Conservation (phyloP, 2,113 vertebrate species). For the Nesoenas mayeri region DNA sequence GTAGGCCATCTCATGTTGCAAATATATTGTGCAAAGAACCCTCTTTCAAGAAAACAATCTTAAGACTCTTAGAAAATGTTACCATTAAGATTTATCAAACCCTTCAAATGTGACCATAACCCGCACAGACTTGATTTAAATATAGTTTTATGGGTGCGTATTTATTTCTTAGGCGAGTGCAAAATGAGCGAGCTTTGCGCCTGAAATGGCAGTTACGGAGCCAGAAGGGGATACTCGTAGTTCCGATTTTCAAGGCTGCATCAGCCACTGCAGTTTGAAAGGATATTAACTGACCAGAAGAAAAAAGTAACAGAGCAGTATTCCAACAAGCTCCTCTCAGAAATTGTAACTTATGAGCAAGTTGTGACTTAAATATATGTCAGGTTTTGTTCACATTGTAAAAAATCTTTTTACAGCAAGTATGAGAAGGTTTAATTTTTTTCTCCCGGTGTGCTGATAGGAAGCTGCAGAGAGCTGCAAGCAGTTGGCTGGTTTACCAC, state of each 20-base stretch:
- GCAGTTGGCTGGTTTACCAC: neutral
- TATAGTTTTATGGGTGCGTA: neutral
- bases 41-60: neutral
- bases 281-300: neutral
- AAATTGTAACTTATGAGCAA: neutral
- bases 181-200: neutral
- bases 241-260: neutral
- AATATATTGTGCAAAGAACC: neutral
- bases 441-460: neutral
- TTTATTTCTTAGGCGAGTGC: neutral
- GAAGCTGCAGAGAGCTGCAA: neutral
- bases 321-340: neutral
- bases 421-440: neutral
- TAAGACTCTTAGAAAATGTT: neutral
- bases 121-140: neutral
- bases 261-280: neutral
- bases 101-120: accelerated
- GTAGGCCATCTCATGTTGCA: neutral
- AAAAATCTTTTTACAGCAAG: neutral
- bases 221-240: neutral
- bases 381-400: neutral
- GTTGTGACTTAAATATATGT: neutral
- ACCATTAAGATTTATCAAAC: neutral
- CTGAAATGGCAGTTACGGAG: neutral
- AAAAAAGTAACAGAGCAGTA: neutral